phyloP scores from a whole-genome alignment of 1,140 invertebrate species.

The Drosophila teissieri region DNA sequence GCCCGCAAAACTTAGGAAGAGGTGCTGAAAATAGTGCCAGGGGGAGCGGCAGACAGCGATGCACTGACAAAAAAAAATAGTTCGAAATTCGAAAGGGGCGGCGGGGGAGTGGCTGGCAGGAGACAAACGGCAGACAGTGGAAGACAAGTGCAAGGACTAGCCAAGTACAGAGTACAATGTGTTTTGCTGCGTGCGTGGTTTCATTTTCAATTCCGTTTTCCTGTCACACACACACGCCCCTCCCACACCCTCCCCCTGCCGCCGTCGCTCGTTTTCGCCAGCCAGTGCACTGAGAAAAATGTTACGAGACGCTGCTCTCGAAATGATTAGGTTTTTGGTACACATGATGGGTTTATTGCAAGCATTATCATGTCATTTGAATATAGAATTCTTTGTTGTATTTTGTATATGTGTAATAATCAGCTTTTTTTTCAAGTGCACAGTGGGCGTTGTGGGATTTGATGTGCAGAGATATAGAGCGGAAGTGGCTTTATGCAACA shows the following conservation, averaged over 20 bases:
- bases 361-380: too few species aligned
- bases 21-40: conserved; percentile 1
- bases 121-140: conserved; percentile 33
- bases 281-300: conserved; percentile 3
- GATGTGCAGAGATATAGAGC: neutral
- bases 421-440: neutral
- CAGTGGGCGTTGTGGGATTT: neutral
- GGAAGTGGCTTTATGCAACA: conserved; percentile 9
- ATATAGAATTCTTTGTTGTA: too few species aligned
- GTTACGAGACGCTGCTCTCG: too few species aligned
- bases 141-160: conserved; percentile 21
- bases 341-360: too few species aligned
- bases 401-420: neutral
- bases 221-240: conserved; percentile 4
- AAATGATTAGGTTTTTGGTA: too few species aligned
- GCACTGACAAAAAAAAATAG: neutral
- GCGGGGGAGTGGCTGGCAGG: neutral
- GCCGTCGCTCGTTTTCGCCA: conserved; percentile 4
- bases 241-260: neutral
- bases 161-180: conserved; percentile 24
- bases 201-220: conserved; percentile 42
- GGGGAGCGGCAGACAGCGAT: neutral
- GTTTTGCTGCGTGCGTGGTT: conserved; percentile 49
- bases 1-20: conserved; percentile 16
- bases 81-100: too few species aligned